Evolutionary conservation across 2,797 vertebrate genomes (phyloP), one percentile per base, ranked within the genome.

Genomic region (Sebastes aleutianus): DNA sequence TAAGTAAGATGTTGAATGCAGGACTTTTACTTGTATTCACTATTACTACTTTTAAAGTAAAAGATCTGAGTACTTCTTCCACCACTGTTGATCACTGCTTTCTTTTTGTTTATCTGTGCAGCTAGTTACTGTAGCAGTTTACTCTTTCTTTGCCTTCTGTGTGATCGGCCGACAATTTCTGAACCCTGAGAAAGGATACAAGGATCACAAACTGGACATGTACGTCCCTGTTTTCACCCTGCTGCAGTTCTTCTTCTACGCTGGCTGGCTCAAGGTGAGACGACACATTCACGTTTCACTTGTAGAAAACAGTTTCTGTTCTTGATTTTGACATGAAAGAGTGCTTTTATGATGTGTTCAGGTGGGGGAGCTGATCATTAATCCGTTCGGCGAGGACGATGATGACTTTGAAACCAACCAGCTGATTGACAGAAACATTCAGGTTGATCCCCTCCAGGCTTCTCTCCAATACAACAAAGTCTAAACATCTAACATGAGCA

Each of bases 391-490:
- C 13, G 97, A 99, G 74, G 98, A 98, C 0, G 97, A 98, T 0
- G 97, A 98, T 0, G 97, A 98, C 85, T 98, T 99, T 95, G 97
- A 99, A 92, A 99, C 97, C 20, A 98, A 98, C 90, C 94, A 97
- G 89, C 91, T 99, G 75, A 98, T 98, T 61, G 97, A 98, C 82
- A 77, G 97, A 72, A 98, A 99, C 89, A 93, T 98, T 88, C 96
- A 98, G 96, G 97, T 97, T 61, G 68, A 68, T 31, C 12, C 2
- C 14, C 20, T 61, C 7, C 3, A 56, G n/a, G 26, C 3, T 47
- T 73, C 7, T 2, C 5, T n/a, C 32, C 13, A n/a, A 5, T 36
- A 11, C 10, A 31, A 8, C 2, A 3, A 11, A 18, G 1, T 0
- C 13, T 27, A 13, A 77, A 59, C 11, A 20, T 8, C 5, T 76